Evolutionary conservation across 2,797 vertebrate species (phyloP).

Genomic region (Cuniculus paca): DNA sequence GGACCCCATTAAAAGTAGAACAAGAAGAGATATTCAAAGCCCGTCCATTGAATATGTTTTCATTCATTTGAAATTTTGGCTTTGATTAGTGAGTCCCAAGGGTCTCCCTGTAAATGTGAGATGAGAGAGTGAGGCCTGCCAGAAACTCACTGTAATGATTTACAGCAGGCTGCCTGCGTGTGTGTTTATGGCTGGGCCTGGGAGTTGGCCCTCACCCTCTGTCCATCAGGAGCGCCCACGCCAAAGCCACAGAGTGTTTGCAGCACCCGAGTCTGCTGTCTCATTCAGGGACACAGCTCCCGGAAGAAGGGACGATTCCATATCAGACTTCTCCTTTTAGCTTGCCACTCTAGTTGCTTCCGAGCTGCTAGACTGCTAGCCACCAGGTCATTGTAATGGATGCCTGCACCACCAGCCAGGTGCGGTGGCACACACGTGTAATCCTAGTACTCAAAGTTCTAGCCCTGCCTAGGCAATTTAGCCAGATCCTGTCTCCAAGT

Average conservation of each 20-base stretch:
- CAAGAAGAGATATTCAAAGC: constrained; percentile 58
- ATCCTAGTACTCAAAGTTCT: neutral
- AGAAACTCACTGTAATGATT: neutral
- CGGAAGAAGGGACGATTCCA: neutral
- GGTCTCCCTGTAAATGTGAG: constrained; percentile 24
- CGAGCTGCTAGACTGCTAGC: neutral
- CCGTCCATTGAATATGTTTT: constrained; percentile 29
- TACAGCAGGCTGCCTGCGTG: neutral
- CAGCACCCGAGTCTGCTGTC: neutral
- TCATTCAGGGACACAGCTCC: neutral
- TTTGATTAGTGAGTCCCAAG: constrained; percentile 57
- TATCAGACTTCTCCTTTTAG: neutral
- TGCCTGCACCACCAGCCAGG: neutral
- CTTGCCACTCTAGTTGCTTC: neutral
- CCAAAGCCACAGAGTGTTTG: neutral
- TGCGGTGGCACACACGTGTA: neutral
- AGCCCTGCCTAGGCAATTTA: neutral
- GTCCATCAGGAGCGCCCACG: neutral
- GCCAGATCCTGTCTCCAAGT: neutral
- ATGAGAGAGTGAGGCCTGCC: neutral
- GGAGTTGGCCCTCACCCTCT: neutral
- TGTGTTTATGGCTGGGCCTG: neutral
- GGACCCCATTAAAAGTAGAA: neutral
- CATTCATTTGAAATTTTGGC: constrained; percentile 67
- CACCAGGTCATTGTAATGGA: neutral